A percentile compares a stretch with the other conserved stretches of the same genome.
phyloP scores from a whole-genome alignment of 2,797 vertebrate genomes.

The Trachurus trachurus region DNA sequence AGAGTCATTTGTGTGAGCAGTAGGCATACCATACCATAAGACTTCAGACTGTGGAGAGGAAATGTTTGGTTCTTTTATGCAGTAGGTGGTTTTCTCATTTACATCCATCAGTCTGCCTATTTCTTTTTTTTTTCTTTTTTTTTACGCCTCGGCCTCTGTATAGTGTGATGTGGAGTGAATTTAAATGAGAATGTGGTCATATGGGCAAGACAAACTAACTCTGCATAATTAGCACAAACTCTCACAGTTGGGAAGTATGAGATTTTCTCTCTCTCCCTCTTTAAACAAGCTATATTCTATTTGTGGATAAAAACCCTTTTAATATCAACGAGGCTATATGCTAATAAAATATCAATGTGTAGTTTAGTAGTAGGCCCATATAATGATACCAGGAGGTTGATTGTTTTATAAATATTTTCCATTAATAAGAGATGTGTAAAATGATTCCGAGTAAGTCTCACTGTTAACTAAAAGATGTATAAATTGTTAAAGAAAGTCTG shows the following conservation, averaged over 20 bases:
- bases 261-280: neutral
- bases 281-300: neutral
- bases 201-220: slow-evolving; percentile 6
- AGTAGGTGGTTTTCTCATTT: slow-evolving; percentile 6
- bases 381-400: neutral
- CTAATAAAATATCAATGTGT: neutral
- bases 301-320: slow-evolving; percentile 10
- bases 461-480: neutral
- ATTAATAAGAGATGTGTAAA: neutral
- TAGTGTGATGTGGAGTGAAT: slow-evolving; percentile 33
- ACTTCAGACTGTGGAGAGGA: slow-evolving; percentile 6
- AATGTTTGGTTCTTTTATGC: slow-evolving; percentile 10
- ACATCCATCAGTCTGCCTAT: neutral
- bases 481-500: neutral
- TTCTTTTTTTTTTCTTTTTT: neutral
- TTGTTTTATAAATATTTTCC: neutral
- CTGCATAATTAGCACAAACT: slow-evolving; percentile 14
- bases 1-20: slow-evolving; percentile 8
- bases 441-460: neutral
- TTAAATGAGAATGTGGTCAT: slow-evolving; percentile 20
- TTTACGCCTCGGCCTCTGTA: slow-evolving; percentile 11
- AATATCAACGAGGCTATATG: neutral
- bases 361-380: neutral
- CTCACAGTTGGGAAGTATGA: slow-evolving; percentile 1
- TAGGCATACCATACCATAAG: too few relatives aligned